These are phyloP conservation scores for Metopia argyrocephala DNA, from an alignment of 2,888 invertebrate genomes.

Conservation along the genomic window DNA sequence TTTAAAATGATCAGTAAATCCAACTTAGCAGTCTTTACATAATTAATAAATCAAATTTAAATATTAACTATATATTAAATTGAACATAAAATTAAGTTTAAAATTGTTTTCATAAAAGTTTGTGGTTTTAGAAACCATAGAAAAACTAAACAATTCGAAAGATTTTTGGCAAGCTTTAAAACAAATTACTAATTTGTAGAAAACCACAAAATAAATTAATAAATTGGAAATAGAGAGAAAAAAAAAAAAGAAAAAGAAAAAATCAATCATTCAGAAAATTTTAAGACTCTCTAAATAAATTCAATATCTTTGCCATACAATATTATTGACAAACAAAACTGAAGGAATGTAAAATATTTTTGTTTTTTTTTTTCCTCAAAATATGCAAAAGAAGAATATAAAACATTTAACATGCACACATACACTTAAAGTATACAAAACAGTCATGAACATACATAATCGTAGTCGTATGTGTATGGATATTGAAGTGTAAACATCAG, in stretches of 20 bases:
- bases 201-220: conserved; percentile 4
- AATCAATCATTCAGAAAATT: conserved; percentile 4
- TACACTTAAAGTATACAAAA: background rate
- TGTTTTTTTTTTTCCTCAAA: background rate
- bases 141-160: no score
- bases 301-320: background rate
- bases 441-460: background rate
- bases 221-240: background rate
- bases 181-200: background rate
- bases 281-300: conserved; percentile 8
- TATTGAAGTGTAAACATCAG: no score
- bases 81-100: background rate
- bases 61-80: no score
- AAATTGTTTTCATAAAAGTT: background rate
- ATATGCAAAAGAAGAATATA: background rate
- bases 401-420: background rate
- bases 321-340: background rate
- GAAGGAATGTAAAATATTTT: background rate
- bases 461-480: background rate
- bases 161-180: no score
- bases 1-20: no score
- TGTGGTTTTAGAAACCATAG: no score
- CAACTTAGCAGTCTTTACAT: no score
- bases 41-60: no score
- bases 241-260: background rate